phyloP scores from a whole-genome alignment of 2,797 vertebrate species.

The Anabacerthia variegaticeps region DNA sequence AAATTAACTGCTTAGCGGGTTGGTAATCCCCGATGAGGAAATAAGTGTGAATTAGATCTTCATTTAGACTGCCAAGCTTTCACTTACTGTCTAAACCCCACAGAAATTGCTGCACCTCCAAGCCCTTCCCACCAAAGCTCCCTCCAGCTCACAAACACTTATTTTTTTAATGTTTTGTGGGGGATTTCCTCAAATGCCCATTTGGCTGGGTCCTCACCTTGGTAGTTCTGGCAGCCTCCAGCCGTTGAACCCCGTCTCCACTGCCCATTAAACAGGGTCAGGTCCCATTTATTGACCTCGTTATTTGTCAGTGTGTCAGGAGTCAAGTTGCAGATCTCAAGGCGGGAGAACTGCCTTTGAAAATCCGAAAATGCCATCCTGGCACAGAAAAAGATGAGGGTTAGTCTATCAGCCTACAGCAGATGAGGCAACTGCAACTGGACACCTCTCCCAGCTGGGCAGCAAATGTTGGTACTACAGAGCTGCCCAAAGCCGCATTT shows the following conservation, averaged over 20 bases:
- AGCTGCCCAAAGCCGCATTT: not conserved
- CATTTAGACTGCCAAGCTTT: not conserved
- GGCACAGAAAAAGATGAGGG: not conserved
- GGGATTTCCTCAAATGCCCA: not conserved
- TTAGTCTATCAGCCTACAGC: not conserved
- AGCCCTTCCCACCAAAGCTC: not conserved
- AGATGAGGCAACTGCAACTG: not conserved
- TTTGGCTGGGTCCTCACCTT: conserved; percentile 70
- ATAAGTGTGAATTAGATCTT: not conserved
- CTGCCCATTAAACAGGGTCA: conserved; percentile 79
- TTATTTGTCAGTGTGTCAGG: conserved; percentile 82
- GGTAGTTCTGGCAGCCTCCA: conserved; percentile 85
- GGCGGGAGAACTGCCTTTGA: conserved; percentile 81
- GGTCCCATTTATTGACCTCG: conserved; percentile 82
- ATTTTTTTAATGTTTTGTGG: not conserved
- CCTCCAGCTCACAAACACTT: not conserved
- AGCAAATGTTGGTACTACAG: not conserved
- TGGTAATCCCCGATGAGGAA: not conserved
- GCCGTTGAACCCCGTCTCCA: conserved; percentile 86
- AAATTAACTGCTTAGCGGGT: not conserved
- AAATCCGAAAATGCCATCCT: conserved; percentile 93
- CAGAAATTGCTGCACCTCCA: not conserved
- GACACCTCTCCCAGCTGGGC: not conserved
- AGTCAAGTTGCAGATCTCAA: conserved; percentile 90
- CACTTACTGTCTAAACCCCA: not conserved